Evolutionary conservation across 2,888 invertebrate genomes (phyloP).

Genomic region (Crossocerus cetratus): DNA sequence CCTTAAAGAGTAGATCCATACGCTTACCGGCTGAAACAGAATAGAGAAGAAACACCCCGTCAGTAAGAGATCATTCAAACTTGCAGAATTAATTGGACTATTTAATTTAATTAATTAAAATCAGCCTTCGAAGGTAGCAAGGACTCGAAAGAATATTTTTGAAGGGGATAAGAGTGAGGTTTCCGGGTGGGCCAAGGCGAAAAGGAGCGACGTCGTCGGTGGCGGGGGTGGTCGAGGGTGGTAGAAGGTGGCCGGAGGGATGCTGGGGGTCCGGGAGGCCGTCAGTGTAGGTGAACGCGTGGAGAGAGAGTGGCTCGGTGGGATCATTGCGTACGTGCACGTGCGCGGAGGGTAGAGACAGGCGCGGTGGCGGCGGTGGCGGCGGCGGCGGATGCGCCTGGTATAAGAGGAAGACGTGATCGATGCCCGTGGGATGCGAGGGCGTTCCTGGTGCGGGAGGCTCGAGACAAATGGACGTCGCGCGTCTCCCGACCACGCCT

Average conservation of each 20-base stretch:
- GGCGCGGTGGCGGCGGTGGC: constrained; percentile 25
- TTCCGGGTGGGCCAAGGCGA: constrained; percentile 7
- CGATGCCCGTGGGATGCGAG: constrained; percentile 77
- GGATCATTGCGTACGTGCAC: constrained; percentile 13
- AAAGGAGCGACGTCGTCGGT: constrained; percentile 16
- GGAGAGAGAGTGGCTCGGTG: constrained; percentile 7
- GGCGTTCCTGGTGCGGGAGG: constrained; percentile 77
- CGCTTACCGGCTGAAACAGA: constrained; percentile 74
- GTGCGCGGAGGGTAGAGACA: constrained; percentile 28
- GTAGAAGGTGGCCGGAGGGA: background rate
- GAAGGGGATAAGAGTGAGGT: background rate
- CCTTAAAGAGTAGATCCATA: constrained; percentile 13
- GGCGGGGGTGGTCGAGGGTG: background rate
- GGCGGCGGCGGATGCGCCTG: constrained; percentile 54
- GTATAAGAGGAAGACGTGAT: constrained; percentile 75
- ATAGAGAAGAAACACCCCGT: no score
- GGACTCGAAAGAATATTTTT: no score
- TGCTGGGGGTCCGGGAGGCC: constrained; percentile 5
- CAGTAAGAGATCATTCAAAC: no score
- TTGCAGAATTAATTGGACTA: no score
- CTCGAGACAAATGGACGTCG: constrained; percentile 78
- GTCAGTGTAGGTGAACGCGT: constrained; percentile 8
- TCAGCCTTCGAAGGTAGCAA: no score
- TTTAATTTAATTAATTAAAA: no score
- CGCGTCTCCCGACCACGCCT: constrained; percentile 77